These are phyloP conservation scores for Phrynocephalus forsythii DNA, from an alignment of 2,797 vertebrate species.

Conservation along the genomic window DNA sequence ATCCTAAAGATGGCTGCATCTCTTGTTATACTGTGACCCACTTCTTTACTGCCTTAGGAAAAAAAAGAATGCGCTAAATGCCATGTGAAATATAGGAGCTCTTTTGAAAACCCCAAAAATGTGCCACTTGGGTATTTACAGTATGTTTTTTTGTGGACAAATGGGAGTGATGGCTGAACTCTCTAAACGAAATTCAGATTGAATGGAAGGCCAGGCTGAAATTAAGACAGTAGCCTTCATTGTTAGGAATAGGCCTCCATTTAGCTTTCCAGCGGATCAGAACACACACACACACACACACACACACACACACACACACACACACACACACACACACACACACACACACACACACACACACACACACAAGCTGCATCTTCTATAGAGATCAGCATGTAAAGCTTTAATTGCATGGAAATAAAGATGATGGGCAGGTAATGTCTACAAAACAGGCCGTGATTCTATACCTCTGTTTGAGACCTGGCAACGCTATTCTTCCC, in stretches of 20 bases:
- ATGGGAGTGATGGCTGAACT: no score
- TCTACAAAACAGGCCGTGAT: background rate
- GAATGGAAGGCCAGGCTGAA: background rate
- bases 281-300: background rate
- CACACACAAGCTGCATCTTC: background rate
- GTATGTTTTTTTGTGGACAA: no score
- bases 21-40: background rate
- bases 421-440: background rate
- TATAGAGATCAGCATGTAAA: background rate
- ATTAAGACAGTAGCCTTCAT: background rate
- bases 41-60: background rate
- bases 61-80: background rate
- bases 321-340: background rate
- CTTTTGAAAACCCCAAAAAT: background rate
- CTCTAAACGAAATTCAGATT: background rate
- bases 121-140: no score
- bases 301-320: background rate
- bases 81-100: background rate
- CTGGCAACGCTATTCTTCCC: no score
- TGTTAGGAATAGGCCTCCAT: background rate
- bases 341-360: no score
- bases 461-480: background rate
- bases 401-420: background rate
- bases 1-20: constrained; percentile 17
- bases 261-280: background rate